A percentile compares a stretch with the other conserved stretches of the same genome.
These are phyloP conservation scores for Clostera curtula DNA, from an alignment of 2,888 invertebrate genomes.

Conservation along the genomic window DNA sequence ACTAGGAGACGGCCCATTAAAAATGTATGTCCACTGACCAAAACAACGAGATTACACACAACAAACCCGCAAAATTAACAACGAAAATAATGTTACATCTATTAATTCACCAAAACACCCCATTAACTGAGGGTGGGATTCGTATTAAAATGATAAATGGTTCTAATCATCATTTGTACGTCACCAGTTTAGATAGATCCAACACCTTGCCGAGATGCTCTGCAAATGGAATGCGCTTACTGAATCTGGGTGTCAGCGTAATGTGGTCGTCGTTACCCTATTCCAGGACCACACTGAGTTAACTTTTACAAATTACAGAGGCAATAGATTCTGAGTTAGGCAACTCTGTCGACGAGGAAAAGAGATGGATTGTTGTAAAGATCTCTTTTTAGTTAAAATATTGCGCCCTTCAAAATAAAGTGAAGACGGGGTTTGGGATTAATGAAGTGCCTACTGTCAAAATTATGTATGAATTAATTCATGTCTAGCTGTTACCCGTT, in stretches of 20 bases:
- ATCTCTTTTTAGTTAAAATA: constrained; percentile 51
- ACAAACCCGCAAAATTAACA: constrained; percentile 62
- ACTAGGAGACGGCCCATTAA: too few relatives aligned
- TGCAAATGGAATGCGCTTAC: constrained; percentile 6
- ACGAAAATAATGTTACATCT: constrained; percentile 65
- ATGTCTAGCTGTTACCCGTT: too few relatives aligned
- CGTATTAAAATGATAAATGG: constrained; percentile 72
- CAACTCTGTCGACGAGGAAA: constrained; percentile 42
- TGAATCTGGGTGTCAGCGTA: constrained; percentile 24
- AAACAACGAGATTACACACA: constrained; percentile 36
- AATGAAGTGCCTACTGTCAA: too few relatives aligned
- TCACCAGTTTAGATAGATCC: constrained; percentile 28
- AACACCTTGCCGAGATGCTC: constrained; percentile 7
- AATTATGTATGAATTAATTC: too few relatives aligned
- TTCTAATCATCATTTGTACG: constrained; percentile 58
- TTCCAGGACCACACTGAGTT: constrained; percentile 50
- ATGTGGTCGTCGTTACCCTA: constrained; percentile 46
- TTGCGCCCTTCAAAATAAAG: constrained; percentile 32
- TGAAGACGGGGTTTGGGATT: constrained; percentile 23
- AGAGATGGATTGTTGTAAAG: constrained; percentile 57
- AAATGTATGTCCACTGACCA: constrained; percentile 34
- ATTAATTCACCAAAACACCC: constrained; percentile 62
- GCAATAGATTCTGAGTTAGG: constrained; percentile 55
- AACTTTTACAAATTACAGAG: constrained; percentile 67
- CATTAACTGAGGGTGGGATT: constrained; percentile 62